phyloP scores from a whole-genome alignment of 2,797 vertebrate species.

The Sebastes variabilis region DNA sequence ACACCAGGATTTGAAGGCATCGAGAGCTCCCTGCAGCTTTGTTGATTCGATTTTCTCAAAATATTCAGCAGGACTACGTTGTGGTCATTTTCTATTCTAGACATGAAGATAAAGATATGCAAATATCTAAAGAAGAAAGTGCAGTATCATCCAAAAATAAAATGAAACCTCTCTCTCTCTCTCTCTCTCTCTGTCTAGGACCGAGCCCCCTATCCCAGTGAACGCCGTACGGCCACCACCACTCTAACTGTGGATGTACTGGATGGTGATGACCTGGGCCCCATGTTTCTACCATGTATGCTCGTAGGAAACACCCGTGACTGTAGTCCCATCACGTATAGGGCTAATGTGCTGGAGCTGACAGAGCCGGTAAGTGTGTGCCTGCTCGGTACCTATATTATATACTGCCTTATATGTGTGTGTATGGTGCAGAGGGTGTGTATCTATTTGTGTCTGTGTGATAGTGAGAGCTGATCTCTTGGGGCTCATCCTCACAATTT shows the following conservation, averaged over 20 bases:
- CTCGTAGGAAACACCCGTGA: slow-evolving; percentile 92
- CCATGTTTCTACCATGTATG: slow-evolving; percentile 94
- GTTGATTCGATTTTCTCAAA: slow-evolving; percentile 10
- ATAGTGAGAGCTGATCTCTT: background rate
- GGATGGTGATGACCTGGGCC: slow-evolving; percentile 96
- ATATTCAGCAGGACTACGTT: background rate
- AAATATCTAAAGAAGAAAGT: background rate
- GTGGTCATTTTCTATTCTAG: background rate
- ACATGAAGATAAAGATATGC: background rate
- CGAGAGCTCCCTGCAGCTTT: slow-evolving; percentile 1
- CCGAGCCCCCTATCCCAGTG: slow-evolving; percentile 89
- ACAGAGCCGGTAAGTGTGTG: slow-evolving; percentile 85
- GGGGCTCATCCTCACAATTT: background rate
- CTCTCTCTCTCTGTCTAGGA: slow-evolving; percentile 80
- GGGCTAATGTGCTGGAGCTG: slow-evolving; percentile 89
- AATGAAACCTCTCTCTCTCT: background rate
- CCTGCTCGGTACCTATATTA: background rate
- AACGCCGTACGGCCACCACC: slow-evolving; percentile 91
- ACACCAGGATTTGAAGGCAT: slow-evolving; percentile 1
- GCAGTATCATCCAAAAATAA: background rate
- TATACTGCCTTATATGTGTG: background rate
- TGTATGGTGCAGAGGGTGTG: background rate
- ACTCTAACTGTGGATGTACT: slow-evolving; percentile 94
- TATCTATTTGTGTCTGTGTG: background rate
- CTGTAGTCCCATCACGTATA: slow-evolving; percentile 93